phyloP scores from a whole-genome alignment of 2,113 vertebrate genomes.

The Lophochroa leadbeateri region DNA sequence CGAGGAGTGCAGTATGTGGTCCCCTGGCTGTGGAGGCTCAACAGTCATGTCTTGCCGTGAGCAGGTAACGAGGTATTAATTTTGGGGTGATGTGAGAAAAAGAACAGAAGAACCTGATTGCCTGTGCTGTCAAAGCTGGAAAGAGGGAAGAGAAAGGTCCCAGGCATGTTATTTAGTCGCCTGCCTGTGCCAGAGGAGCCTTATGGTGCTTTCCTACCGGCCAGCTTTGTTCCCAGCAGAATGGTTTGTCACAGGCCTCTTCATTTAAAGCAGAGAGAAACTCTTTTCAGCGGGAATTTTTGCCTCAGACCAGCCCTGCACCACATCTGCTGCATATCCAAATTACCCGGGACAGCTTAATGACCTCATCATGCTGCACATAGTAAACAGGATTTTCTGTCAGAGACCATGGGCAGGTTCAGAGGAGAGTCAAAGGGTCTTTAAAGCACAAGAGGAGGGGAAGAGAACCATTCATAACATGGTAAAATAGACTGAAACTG shows the following conservation, averaged over 20 bases:
- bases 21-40: neutral
- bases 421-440: neutral
- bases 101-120: neutral
- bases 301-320: neutral
- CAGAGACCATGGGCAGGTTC: neutral
- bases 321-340: neutral
- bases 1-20: rapidly evolving
- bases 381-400: neutral
- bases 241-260: neutral
- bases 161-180: neutral
- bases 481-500: neutral
- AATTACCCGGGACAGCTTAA: neutral
- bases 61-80: neutral
- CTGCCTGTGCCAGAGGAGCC: neutral
- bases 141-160: neutral
- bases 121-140: neutral
- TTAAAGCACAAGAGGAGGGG: neutral
- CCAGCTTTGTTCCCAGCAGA: neutral
- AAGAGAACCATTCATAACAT: neutral
- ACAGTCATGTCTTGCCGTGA: neutral
- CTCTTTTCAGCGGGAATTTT: neutral
- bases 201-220: neutral
- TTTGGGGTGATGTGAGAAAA: neutral
- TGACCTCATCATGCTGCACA: rapidly evolving
- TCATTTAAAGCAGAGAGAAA: neutral